Conservation (phyloP, 2,888 invertebrate species). For the Thera britannica region DNA sequence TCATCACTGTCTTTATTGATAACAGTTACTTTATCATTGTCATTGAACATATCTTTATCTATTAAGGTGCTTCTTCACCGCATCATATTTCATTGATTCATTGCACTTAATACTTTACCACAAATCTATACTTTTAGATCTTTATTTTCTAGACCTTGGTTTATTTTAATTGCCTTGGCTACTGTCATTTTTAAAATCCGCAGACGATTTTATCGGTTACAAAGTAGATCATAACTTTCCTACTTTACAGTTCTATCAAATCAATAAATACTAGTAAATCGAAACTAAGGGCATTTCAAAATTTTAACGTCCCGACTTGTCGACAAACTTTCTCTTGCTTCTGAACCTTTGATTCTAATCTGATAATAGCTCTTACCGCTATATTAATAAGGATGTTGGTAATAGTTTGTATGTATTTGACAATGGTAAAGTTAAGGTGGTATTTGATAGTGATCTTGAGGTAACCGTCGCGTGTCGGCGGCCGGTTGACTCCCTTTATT, state of each 20-base stretch:
- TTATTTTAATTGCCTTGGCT: slow-evolving; percentile 2
- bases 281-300: slow-evolving; percentile 50
- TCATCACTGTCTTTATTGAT: slow-evolving; percentile 27
- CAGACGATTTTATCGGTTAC: slow-evolving; percentile 23
- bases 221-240: slow-evolving; percentile 20
- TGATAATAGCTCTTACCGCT: slow-evolving; percentile 31
- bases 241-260: slow-evolving; percentile 29
- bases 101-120: background rate
- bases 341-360: slow-evolving; percentile 26
- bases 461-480: slow-evolving; percentile 68
- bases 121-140: background rate
- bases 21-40: slow-evolving; percentile 19
- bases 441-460: slow-evolving; percentile 67
- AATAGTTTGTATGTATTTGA: slow-evolving; percentile 45
- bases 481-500: slow-evolving; percentile 59
- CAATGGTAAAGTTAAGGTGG: slow-evolving; percentile 61
- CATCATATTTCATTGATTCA: background rate
- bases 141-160: background rate
- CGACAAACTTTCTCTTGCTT: slow-evolving; percentile 39
- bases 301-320: slow-evolving; percentile 61
- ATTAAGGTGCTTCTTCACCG: background rate
- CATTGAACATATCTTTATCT: slow-evolving; percentile 1
- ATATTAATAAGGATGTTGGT: slow-evolving; percentile 51
- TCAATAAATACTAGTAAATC: slow-evolving; percentile 39
- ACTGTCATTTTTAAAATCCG: slow-evolving; percentile 20